phyloP scores from a whole-genome alignment of 2,797 vertebrate species.

The Schizopygopsis malacanthus region DNA sequence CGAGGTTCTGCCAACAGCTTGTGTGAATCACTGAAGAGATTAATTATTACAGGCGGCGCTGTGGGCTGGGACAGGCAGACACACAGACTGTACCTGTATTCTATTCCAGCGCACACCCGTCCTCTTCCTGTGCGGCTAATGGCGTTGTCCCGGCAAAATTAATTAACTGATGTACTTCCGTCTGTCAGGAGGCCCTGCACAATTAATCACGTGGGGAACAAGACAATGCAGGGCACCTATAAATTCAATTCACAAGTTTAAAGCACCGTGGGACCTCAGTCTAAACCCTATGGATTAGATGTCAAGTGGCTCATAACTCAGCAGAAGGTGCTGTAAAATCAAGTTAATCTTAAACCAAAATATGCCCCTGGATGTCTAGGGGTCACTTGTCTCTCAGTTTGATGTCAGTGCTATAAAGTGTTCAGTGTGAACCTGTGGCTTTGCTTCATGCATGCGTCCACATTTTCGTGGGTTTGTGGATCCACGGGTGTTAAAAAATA shows the following conservation, averaged over 20 bases:
- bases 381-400: constrained; percentile 46
- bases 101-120: constrained; percentile 12
- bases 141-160: constrained; percentile 63
- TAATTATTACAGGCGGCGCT: constrained; percentile 54
- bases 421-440: constrained; percentile 50
- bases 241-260: constrained; percentile 65
- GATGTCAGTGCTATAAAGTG: constrained; percentile 48
- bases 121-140: constrained; percentile 59
- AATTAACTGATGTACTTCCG: constrained; percentile 68
- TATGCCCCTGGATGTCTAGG: constrained; percentile 55
- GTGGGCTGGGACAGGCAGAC: constrained; percentile 52
- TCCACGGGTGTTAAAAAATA: background rate
- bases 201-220: constrained; percentile 63
- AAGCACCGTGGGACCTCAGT: constrained; percentile 61
- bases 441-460: constrained; percentile 27
- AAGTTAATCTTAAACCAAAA: constrained; percentile 58
- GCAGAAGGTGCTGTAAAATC: constrained; percentile 61
- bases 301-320: constrained; percentile 66
- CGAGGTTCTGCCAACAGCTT: constrained; percentile 35
- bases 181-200: constrained; percentile 57
- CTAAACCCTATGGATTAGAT: constrained; percentile 64
- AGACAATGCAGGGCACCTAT: constrained; percentile 62
- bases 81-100: constrained; percentile 51
- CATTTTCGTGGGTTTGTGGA: constrained; percentile 13
- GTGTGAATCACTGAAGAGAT: constrained; percentile 55